phyloP scores from a whole-genome alignment of 2,113 vertebrate genomes.

The Lamprologus ornatipinnis region DNA sequence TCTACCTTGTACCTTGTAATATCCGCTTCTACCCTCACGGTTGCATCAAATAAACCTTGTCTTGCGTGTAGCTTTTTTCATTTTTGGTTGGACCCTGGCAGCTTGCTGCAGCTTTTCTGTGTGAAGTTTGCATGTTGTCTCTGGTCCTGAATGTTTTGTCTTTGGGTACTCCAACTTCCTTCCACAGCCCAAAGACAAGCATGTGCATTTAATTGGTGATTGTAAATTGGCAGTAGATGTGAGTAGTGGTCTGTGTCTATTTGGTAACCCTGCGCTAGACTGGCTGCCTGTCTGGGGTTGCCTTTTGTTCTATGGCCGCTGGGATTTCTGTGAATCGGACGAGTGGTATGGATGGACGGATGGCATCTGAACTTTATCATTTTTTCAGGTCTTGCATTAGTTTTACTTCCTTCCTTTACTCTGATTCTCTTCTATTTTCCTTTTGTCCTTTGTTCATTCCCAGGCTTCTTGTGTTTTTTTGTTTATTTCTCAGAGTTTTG shows the following conservation, averaged over 20 bases:
- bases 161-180: not conserved
- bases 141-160: not conserved
- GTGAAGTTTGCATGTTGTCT: not conserved
- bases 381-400: not conserved
- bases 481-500: not conserved
- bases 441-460: not conserved
- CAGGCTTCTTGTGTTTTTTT: not conserved
- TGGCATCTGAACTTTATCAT: not conserved
- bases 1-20: not conserved
- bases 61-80: accelerated
- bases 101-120: not conserved
- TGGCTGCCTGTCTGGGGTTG: not conserved
- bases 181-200: not conserved
- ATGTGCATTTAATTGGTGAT: not conserved
- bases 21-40: accelerated
- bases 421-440: not conserved
- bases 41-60: not conserved
- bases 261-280: accelerated
- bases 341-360: not conserved
- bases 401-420: not conserved
- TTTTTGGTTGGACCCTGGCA: not conserved
- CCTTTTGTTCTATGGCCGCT: not conserved
- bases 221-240: not conserved
- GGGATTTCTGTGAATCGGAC: not conserved
- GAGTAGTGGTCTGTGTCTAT: not conserved